A percentile compares a stretch with the other conserved stretches of the same genome.
Evolutionary conservation across 2,113 vertebrate genomes (phyloP).

Genomic region (Callorhinus ursinus): DNA sequence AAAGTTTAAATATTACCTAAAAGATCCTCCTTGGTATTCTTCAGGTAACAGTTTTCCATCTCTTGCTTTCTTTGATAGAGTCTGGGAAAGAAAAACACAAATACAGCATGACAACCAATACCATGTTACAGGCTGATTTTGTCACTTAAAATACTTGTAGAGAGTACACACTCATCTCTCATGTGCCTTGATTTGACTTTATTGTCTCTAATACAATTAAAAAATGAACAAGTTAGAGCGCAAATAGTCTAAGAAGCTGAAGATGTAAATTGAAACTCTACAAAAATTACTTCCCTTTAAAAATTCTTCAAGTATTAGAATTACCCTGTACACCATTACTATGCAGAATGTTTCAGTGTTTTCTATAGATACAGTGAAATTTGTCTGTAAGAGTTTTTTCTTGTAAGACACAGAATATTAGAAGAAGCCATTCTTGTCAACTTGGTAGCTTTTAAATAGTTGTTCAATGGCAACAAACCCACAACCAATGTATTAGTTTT

Average conservation of each 20-base stretch:
- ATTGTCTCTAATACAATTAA: conserved; percentile 1
- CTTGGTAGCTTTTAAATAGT: conserved; percentile 13
- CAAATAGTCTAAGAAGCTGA: neutral
- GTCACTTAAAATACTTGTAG: neutral
- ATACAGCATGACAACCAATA: neutral
- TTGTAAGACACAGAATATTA: neutral
- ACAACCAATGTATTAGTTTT: neutral
- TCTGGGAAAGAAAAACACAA: conserved; percentile 84
- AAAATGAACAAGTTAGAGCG: neutral
- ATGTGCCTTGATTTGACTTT: neutral
- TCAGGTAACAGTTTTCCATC: conserved; percentile 96
- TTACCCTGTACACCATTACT: neutral
- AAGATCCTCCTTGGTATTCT: conserved; percentile 98
- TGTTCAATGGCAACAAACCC: neutral
- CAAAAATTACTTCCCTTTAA: conserved; percentile 9
- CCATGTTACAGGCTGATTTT: neutral
- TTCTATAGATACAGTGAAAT: neutral
- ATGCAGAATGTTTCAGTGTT: neutral
- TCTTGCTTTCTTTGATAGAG: conserved; percentile 94
- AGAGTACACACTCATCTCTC: neutral
- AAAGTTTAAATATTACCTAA: conserved; percentile 90
- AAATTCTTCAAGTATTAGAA: neutral
- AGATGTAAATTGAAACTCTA: neutral
- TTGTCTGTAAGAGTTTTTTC: neutral
- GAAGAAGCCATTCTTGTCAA: neutral